These are phyloP conservation scores for Gymnothorax reevesii DNA, from an alignment of 2,797 vertebrate genomes.

Conservation along the genomic window DNA sequence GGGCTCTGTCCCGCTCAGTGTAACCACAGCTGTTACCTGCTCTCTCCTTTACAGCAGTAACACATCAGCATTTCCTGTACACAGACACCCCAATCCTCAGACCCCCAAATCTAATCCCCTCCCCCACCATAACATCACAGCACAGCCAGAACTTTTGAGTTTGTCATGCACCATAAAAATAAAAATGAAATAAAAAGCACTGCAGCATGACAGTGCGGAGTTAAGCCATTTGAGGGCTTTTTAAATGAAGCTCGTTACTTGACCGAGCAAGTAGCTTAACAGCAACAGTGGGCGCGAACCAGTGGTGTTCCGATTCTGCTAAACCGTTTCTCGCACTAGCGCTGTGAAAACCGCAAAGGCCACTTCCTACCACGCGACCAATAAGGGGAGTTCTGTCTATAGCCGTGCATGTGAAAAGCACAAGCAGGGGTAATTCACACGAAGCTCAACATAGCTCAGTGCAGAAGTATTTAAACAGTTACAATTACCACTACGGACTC, in stretches of 20 bases:
- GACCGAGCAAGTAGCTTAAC: neutral
- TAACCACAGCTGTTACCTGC: neutral
- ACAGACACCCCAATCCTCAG: no score
- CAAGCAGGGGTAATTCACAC: no score
- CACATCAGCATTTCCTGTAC: neutral
- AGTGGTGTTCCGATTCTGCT: neutral
- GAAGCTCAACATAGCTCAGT: no score
- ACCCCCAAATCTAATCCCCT: no score
- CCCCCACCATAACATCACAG: no score
- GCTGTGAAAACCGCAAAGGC: neutral
- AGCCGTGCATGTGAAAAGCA: no score
- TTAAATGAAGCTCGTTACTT: neutral
- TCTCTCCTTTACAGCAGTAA: neutral
- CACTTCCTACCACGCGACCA: neutral
- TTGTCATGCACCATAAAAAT: neutral
- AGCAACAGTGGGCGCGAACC: neutral
- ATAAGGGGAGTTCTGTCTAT: neutral
- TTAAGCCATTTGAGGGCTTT: neutral
- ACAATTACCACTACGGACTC: no score
- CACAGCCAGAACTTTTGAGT: no score
- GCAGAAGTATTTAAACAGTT: no score
- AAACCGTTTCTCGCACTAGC: neutral
- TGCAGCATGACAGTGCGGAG: neutral
- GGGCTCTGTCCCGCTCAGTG: neutral
- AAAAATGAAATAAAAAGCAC: no score